Base-by-base conservation (phyloP, 1,140 invertebrate genomes). In the Drosophila bipectinata region DNA sequence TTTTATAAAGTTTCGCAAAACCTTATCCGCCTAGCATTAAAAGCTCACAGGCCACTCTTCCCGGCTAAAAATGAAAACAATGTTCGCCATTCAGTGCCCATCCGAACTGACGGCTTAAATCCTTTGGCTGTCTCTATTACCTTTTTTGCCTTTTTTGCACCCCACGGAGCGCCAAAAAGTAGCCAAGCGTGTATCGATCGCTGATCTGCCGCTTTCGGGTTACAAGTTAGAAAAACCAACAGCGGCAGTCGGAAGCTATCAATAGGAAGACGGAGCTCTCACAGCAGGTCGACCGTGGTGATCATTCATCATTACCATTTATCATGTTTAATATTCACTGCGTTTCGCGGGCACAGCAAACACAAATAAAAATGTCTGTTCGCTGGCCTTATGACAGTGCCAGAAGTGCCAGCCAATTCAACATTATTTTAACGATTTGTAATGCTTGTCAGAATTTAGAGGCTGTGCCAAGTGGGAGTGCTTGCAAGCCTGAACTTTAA, bases 141-240 rank as follows among this genome's bases (percentile, higher is more conserved):
- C 53, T 12, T 10, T 32, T 10, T 52, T 9, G 39, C 26, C 67
- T 58, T 63, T 61, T 58, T 61, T 60, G 63, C 57, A 47, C 79
- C 79, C 71, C 69, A 57, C 60, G 63, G 75, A 63, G 83, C 87
- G 83, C 83, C 83, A 87, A 87, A 87, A 87, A 87, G 78, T 87
- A 87, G 72, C 72, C 71, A 87, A 88, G 83, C 83, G 83, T 87
- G 79, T 85, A 77, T 72, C 68, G 64, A 87, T 74, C 63, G 51
- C 45, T 63, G 75, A 83, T 82, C 79, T 75, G 72, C 57, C 55
- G 75, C 79, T 75, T 76, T 60, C 55, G 75, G 82, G 47, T 82
- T 79, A 85, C 82, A 85, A 85, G 87, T 87, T 87, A 85, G 62
- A 87, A 87, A 79, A 72, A 68, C 75, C 62, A 87, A 87, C 83